Evolutionary conservation across 2,113 vertebrate species (phyloP), one percentile per base, ranked within the genome.

Genomic region (Propithecus coquereli): DNA sequence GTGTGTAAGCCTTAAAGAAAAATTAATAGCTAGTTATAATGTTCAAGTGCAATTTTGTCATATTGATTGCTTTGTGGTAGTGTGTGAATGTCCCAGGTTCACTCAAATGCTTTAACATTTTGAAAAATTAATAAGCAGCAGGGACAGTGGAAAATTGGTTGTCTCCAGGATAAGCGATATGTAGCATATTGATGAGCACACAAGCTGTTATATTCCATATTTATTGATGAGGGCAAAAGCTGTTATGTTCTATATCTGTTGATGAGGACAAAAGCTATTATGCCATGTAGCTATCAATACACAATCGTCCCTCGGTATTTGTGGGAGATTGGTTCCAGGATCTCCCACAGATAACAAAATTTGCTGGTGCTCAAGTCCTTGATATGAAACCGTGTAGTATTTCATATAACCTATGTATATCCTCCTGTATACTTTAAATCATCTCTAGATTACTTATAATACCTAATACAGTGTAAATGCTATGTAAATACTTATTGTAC

Each of bases 41-140:
- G 71, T 83, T 95, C 50, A 68, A 71, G 27, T 82, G 14, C 74
- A 66, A 0, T 90, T 82, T 90, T 94, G 68, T 91, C 32, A 37
- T 13, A 85, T 32, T 32, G 92, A 47, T 65, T 65, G n/a, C n/a
- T 14, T 86, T 70, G 65, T 82, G 16, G 76, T 47, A 32, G 47
- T 70, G 4, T 20, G 4, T 18, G 40, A 22, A 7, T 76, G 54
- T 89, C 37, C 43, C 20, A 47, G 30, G 37, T 81, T 84, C 57
- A 70, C 37, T 34, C 30, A 65, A 16, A 61, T 91, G 61, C 79
- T 22, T 18, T 91, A 47, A 22, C 13, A 22, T 79, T 71, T 83
- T 85, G 40, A 61, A 96, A 59, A 84, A 80, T 95, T 90, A 92
- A 20, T 52, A 79, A 84, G 50, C 27, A 87, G 47, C 68, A 83